A percentile compares a stretch with the other conserved stretches of the same genome.
phyloP scores from a whole-genome alignment of 2,113 vertebrate genomes.

The Ondatra zibethicus region DNA sequence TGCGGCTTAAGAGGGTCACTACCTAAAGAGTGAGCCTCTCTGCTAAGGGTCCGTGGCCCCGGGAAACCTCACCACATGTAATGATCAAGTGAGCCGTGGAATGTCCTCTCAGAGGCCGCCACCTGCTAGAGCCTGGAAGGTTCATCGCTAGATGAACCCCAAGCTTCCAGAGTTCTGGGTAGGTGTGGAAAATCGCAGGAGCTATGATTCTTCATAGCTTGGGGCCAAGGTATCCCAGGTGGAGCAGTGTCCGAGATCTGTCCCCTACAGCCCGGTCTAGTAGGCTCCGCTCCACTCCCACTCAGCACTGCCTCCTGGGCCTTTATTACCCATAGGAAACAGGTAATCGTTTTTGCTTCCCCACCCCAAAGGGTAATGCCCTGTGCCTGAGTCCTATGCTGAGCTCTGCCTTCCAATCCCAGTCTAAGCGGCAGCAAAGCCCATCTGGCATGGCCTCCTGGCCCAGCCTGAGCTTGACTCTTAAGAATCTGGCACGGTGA shows the following conservation, averaged over 20 bases:
- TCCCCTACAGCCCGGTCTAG: neutral
- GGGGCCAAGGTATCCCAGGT: neutral
- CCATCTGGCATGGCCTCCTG: neutral
- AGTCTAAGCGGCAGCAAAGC: neutral
- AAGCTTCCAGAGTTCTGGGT: neutral
- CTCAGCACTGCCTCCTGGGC: neutral
- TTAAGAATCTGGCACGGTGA: neutral
- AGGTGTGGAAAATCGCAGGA: neutral
- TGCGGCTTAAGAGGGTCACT: neutral
- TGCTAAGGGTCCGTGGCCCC: neutral
- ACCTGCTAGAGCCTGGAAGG: too few relatives aligned
- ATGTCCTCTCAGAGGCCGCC: neutral
- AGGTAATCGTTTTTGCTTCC: neutral
- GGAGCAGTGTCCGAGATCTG: neutral
- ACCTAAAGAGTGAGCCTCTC: neutral
- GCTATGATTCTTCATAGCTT: neutral
- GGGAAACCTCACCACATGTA: neutral
- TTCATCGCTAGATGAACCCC: neutral
- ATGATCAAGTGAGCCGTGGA: neutral
- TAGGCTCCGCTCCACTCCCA: rapidly evolving
- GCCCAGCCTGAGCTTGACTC: neutral
- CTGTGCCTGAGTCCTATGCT: neutral
- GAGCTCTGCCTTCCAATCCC: neutral
- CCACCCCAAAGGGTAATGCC: too few relatives aligned
- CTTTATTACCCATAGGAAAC: neutral